Conservation (phyloP, 1,140 invertebrate genomes). For the Eumeta japonica region DNA sequence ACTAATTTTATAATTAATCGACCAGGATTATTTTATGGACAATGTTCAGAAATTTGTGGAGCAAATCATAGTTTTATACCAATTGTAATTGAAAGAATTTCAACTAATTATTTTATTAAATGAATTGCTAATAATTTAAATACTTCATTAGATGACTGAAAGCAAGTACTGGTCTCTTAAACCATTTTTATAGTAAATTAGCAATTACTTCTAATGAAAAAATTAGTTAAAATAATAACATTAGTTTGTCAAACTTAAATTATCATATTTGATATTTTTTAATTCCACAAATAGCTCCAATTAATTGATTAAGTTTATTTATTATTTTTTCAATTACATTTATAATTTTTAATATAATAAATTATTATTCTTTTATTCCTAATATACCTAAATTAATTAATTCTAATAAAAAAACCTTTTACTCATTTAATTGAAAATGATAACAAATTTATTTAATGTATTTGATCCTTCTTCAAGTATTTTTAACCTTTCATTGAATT, state of each 20-base stretch:
- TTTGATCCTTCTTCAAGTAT: too few species aligned
- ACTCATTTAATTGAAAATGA: too few species aligned
- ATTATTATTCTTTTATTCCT: slow-evolving; percentile 39
- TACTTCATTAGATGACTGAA: too few species aligned
- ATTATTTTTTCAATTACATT: slow-evolving; percentile 50
- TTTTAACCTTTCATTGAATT: slow-evolving; percentile 55
- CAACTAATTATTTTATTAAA: too few species aligned
- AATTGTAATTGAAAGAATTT: too few species aligned
- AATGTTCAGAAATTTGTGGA: too few species aligned
- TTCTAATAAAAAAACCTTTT: slow-evolving; percentile 31
- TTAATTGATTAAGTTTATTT: slow-evolving; percentile 55
- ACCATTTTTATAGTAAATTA: slow-evolving; percentile 53
- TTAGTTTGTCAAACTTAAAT: slow-evolving; percentile 61
- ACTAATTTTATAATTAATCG: too few species aligned
- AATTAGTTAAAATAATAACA: slow-evolving; percentile 57
- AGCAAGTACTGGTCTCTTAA: too few species aligned
- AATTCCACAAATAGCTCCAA: slow-evolving; percentile 56
- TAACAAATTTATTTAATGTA: too few species aligned
- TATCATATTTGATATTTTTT: slow-evolving; percentile 59
- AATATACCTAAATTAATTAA: too few species aligned
- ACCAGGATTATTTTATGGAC: too few species aligned
- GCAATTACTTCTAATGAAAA: slow-evolving; percentile 60
- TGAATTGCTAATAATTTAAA: slow-evolving; percentile 59
- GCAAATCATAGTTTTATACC: too few species aligned
- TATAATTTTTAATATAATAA: slow-evolving; percentile 53